Percentiles rank a stretch among this genome's conserved stretches.
Evolutionary conservation across 2,888 invertebrate species (phyloP).

Genomic region (Colostygia pectinataria): DNA sequence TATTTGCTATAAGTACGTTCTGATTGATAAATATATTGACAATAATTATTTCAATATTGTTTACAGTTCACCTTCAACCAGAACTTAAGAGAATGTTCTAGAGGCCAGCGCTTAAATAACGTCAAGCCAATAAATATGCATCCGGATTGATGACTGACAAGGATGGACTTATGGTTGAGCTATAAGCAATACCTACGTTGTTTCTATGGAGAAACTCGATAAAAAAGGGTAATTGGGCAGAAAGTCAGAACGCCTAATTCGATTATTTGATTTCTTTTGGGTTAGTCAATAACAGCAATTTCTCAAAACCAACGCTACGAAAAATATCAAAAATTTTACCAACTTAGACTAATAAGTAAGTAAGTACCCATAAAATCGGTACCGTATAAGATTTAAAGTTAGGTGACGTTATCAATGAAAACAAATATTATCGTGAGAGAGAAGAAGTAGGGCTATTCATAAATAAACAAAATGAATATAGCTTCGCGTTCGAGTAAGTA

Average conservation of each 20-base stretch:
- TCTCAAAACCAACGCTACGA: no score
- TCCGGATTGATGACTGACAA: slow-evolving; percentile 25
- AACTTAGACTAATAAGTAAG: no score
- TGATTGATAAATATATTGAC: slow-evolving; percentile 40
- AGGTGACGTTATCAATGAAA: slow-evolving; percentile 16
- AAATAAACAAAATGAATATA: slow-evolving; percentile 58
- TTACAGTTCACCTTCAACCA: slow-evolving; percentile 48
- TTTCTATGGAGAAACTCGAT: slow-evolving; percentile 5
- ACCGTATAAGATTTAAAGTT: background rate
- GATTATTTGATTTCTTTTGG: background rate
- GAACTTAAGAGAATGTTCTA: slow-evolving; percentile 24
- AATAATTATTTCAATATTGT: slow-evolving; percentile 51
- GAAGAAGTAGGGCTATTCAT: slow-evolving; percentile 52
- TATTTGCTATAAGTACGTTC: slow-evolving; percentile 55
- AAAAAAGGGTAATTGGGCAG: slow-evolving; percentile 10
- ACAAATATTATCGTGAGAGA: slow-evolving; percentile 48
- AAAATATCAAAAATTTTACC: no score
- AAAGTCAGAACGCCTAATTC: background rate
- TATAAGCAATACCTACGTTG: slow-evolving; percentile 7
- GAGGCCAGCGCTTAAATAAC: slow-evolving; percentile 12
- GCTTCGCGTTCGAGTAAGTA: slow-evolving; percentile 45
- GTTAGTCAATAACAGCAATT: background rate
- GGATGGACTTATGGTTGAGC: slow-evolving; percentile 10
- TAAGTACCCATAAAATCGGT: no score
- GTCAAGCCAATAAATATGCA: slow-evolving; percentile 13